Percentiles rank a stretch among this genome's conserved stretches.
These are phyloP conservation scores for Centropus bengalensis DNA, from an alignment of 2,113 vertebrate genomes.

Conservation along the genomic window DNA sequence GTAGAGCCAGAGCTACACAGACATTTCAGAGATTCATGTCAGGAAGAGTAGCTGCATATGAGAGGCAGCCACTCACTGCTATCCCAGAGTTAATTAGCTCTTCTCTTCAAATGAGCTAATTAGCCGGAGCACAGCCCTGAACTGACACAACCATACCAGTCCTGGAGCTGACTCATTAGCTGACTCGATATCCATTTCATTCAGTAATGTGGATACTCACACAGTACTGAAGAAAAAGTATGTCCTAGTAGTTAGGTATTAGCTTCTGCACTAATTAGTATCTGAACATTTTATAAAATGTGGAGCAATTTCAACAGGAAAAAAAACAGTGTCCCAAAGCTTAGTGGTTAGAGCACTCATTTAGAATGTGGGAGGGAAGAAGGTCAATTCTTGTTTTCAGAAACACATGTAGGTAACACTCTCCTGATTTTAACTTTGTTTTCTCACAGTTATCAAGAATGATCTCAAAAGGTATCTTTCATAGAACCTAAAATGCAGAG, in stretches of 20 bases:
- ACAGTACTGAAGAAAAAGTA: conserved; percentile 19
- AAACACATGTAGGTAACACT: not conserved
- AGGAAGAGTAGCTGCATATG: not conserved
- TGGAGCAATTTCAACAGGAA: not conserved
- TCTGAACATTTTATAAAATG: conserved; percentile 1
- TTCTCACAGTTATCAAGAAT: not conserved
- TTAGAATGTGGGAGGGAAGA: not conserved
- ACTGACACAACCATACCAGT: conserved; percentile 4
- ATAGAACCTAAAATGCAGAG: not conserved
- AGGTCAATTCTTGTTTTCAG: not conserved
- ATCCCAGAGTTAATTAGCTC: conserved; percentile 42
- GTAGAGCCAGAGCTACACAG: not conserved
- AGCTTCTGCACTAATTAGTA: conserved; percentile 41
- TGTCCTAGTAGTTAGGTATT: not conserved
- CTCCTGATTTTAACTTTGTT: not conserved
- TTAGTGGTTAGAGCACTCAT: not conserved
- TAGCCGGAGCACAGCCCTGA: conserved; percentile 27
- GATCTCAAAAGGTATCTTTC: not conserved
- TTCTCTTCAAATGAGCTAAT: conserved; percentile 55
- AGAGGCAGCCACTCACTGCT: not conserved
- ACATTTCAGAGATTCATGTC: not conserved
- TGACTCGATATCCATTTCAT: conserved; percentile 43
- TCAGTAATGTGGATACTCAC: not conserved
- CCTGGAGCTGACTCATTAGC: conserved; percentile 59
- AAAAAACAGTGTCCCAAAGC: not conserved